Evolutionary conservation across 2,113 vertebrate species (phyloP).

Genomic region (Butorides virescens): DNA sequence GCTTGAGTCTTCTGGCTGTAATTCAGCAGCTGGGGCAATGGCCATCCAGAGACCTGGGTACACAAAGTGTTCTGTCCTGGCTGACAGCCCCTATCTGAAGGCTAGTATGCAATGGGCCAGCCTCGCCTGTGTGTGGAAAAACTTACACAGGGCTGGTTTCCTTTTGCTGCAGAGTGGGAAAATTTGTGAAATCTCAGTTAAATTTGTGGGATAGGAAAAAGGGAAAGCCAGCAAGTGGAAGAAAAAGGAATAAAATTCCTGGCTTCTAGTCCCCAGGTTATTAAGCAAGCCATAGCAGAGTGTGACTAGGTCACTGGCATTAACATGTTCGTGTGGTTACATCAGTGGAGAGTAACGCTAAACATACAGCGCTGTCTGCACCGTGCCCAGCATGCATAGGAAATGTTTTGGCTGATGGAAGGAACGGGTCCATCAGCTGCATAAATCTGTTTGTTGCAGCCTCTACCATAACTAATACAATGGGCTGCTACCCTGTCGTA

Average conservation of each 20-base stretch:
- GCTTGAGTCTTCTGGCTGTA: not conserved
- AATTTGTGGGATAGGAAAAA: conserved; percentile 38
- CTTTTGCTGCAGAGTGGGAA: conserved; percentile 45
- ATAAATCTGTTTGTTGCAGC: not conserved
- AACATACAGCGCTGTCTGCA: not conserved
- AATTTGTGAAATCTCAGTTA: conserved; percentile 42
- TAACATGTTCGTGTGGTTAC: not conserved
- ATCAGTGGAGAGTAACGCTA: not conserved
- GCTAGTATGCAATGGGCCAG: not conserved
- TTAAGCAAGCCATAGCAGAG: not conserved
- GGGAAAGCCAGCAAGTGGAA: conserved; percentile 34
- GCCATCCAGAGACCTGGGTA: not conserved
- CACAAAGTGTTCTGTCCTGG: not conserved
- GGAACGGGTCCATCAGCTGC: not conserved
- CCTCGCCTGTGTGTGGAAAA: not conserved
- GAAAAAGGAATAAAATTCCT: conserved; percentile 28
- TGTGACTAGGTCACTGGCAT: not conserved
- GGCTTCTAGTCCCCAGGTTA: not conserved
- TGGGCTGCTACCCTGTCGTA: not conserved
- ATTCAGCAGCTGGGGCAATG: not conserved
- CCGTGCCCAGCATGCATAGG: accelerated
- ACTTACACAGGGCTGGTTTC: conserved; percentile 15
- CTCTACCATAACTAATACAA: not conserved
- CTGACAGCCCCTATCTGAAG: not conserved
- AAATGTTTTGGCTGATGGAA: not conserved